These are phyloP conservation scores for Catamblyrhynchus diadema DNA, from an alignment of 2,797 vertebrate species.

Conservation along the genomic window DNA sequence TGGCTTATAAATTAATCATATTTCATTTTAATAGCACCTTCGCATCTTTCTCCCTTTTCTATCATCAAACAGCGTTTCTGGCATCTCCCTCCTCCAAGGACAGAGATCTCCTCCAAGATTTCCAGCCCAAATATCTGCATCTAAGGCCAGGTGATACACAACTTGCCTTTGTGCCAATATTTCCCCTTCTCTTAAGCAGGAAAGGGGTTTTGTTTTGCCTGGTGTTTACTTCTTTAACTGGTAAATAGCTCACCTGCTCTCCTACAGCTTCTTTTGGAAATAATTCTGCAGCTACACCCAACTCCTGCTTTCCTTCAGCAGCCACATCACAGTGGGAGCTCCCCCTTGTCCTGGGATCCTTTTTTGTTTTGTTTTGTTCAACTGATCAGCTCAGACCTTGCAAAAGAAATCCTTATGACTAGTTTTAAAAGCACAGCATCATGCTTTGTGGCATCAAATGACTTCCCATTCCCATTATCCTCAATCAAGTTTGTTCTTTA, in stretches of 20 bases:
- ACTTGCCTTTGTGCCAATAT: neutral
- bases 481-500: neutral
- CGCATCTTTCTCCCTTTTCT: neutral
- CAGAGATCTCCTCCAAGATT: neutral
- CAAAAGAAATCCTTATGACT: neutral
- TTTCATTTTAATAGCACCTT: neutral
- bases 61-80: neutral
- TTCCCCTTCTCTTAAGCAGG: neutral
- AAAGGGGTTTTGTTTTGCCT: neutral
- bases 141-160: neutral
- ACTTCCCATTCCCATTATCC: neutral
- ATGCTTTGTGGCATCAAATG: neutral
- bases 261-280: neutral
- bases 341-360: neutral
- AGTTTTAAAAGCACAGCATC: neutral
- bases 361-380: neutral
- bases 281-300: neutral
- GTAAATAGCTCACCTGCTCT: neutral
- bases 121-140: neutral
- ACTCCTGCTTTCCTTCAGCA: neutral
- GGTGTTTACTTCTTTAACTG: neutral
- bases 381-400: neutral
- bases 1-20: slow-evolving; percentile 44
- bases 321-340: neutral
- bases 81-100: neutral